These are phyloP conservation scores for Echinops telfairi DNA, from an alignment of 2,113 vertebrate genomes.

Conservation along the genomic window DNA sequence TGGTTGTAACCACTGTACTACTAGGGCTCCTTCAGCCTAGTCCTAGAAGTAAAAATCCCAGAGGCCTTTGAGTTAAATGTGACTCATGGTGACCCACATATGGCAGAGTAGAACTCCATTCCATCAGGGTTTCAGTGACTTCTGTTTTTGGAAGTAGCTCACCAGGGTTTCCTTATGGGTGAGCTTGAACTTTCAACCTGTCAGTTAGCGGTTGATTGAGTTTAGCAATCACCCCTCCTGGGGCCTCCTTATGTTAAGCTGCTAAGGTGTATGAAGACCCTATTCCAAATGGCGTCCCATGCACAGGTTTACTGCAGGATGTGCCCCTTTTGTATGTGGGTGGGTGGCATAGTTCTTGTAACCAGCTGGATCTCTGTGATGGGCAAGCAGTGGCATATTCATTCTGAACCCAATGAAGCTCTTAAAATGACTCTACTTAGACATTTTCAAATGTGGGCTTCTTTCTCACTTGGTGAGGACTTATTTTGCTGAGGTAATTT, in stretches of 20 bases:
- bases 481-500: conserved; percentile 70
- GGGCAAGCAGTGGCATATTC: not conserved
- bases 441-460: conserved; percentile 45
- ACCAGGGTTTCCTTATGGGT: not conserved
- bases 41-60: too few species aligned
- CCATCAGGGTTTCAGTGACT: not conserved
- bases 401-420: not conserved
- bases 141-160: not conserved
- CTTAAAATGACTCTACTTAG: not conserved
- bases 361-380: fast-evolving
- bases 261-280: not conserved
- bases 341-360: not conserved
- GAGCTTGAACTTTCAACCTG: not conserved
- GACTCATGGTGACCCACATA: not conserved
- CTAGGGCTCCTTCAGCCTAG: too few species aligned
- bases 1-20: too few species aligned
- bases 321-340: too few species aligned
- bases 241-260: not conserved
- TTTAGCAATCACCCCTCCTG: not conserved
- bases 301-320: not conserved
- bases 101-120: not conserved
- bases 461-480: conserved; percentile 53
- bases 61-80: not conserved
- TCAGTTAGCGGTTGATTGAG: not conserved
- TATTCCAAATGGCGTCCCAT: not conserved